Base-by-base conservation (phyloP, 1,140 invertebrate genomes). In the Arctopsyche grandis region DNA sequence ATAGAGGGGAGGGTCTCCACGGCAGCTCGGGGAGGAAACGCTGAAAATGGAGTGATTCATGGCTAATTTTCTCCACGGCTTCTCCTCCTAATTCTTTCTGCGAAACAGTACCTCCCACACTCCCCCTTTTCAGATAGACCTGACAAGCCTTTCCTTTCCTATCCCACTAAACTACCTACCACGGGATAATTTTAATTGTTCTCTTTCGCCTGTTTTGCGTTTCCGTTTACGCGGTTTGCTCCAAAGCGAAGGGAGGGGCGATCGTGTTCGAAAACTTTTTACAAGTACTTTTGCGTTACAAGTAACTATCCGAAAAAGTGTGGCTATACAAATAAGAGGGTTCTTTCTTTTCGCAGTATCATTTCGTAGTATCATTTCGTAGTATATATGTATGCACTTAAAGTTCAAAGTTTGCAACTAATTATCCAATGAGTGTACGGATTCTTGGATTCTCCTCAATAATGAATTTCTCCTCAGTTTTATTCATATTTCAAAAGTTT, bases 1-100 rank as follows among this genome's bases (percentile, higher is more conserved):
- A n/a, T n/a, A n/a, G n/a, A n/a, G n/a, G n/a, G n/a, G 29, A 38
- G 56, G 56, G 9, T n/a, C 16, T 16, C n/a, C 7, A 3, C 16
- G 1, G 0, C 56, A 19, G 12, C 48, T 52, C 16, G 12, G 3
- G 16, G 48, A 52, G 16, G 16, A 52, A 52, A 52, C 48, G 48
- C 48, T 19, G 56, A 60, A 60, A 60, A 60, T 60, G 56, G 56
- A 60, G 56, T 60, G 56, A 60, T 60, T 60, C 56, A 60, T 60
- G 56, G 56, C 56, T 60, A 60, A 60, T 60, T 60, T 60, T 60
- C 56, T 60, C 56, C 56, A 21, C 56, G 56, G 21, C 14, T 60
- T 19, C 56, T n/a, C n/a, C 16, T 60, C 56, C 7, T 21, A 19
- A 52, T 60, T 60, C 56, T 19, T 60, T 9, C 14, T 60, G 29